Base-by-base conservation (phyloP, 2,888 invertebrate species). In the Listrodromus nycthemerus region DNA sequence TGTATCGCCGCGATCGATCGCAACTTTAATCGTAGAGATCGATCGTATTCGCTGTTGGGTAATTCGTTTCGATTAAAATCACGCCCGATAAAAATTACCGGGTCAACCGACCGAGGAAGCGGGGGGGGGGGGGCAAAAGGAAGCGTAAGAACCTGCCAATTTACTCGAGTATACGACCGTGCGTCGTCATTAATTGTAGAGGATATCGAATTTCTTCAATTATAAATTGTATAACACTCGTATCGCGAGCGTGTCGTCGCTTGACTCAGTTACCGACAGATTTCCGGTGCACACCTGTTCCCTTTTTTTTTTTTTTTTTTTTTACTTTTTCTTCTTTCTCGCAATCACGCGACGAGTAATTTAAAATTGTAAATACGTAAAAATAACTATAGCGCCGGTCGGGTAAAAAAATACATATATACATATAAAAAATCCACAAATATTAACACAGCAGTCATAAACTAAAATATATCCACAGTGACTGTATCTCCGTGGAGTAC, bases 31-130 rank as follows among this genome's bases (percentile, higher is more conserved):
- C 73, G 73, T 19, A n/a, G 73, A 19, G 73, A 73, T 73, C 73
- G 73, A 73, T 63, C 73, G 74, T 81, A 74, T 82, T 70, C 75
- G 77, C 86, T 77, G 82, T 82, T 82, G 73, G 77, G 80, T 86
- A 84, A 87, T 86, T 87, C 84, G 86, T 77, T 86, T 85, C 85
- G 87, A 87, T 86, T 85, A 87, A 87, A 87, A 81, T 84, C 77
- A 69, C 41, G 65, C 73, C 30, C n/a, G 73, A 45, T 27, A 73
- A 63, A 73, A 61, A 61, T 19, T 61, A 4, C 8, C 48, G 19
- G 27, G 33, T 21, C 61, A 73, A 61, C 30, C 52, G 48, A 48
- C 41, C 52, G 24, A 24, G 48, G 30, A 10, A 45, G n/a, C 16
- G 30, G 27, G 24, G 55, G 21, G 50, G 13, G 27, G 50, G 33